These are phyloP conservation scores for Eublepharis macularius DNA, from an alignment of 2,113 vertebrate species.

Conservation along the genomic window DNA sequence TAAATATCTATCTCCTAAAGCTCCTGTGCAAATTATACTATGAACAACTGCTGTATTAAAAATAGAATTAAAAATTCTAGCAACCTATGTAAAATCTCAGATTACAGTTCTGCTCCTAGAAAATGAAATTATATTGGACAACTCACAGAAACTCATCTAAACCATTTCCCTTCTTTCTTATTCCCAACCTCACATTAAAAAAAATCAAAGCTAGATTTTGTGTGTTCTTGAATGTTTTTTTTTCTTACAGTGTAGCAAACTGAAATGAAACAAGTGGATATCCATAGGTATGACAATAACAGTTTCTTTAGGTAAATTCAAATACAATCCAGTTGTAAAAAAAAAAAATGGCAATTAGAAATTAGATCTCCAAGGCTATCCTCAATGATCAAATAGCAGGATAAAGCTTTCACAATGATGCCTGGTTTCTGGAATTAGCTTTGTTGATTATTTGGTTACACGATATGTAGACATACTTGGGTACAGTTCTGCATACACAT, in stretches of 20 bases:
- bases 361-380: background rate
- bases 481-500: background rate
- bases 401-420: background rate
- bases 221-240: too few species aligned
- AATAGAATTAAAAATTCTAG: constrained; percentile 49
- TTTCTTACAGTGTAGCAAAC: constrained; percentile 7
- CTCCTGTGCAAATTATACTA: constrained; percentile 36
- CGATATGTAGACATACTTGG: background rate
- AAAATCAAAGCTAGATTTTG: background rate
- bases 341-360: constrained; percentile 49
- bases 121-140: constrained; percentile 41
- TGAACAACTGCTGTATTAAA: constrained; percentile 49
- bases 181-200: background rate
- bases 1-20: constrained; percentile 52
- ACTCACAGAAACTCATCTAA: constrained; percentile 2
- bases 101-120: constrained; percentile 48
- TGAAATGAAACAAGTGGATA: constrained; percentile 12
- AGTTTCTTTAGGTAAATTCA: constrained; percentile 36
- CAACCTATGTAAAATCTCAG: constrained; percentile 57
- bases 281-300: constrained; percentile 9
- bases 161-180: background rate
- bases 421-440: background rate
- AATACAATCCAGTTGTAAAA: constrained; percentile 44
- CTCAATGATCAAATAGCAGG: background rate
- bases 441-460: constrained; percentile 29